These are phyloP conservation scores for Telmatochromis sp. DNA, from an alignment of 2,113 vertebrate genomes.

Conservation along the genomic window DNA sequence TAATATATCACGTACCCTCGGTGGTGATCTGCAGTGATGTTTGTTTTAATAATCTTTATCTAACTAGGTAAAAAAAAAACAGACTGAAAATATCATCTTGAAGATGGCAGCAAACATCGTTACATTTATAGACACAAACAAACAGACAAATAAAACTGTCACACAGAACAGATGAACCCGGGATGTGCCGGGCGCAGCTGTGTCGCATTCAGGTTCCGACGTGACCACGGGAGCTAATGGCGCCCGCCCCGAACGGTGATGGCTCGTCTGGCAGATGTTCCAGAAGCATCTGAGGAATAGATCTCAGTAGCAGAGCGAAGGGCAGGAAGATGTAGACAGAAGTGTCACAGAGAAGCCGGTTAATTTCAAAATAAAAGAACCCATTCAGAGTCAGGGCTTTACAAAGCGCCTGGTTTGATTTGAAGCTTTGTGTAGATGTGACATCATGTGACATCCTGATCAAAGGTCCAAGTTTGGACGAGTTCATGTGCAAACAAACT, in stretches of 20 bases:
- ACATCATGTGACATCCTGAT: not conserved
- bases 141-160: not conserved
- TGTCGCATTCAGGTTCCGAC: rapidly evolving
- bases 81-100: not conserved
- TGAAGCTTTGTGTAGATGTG: not conserved
- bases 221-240: not conserved
- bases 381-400: not conserved
- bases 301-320: rapidly evolving
- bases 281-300: not conserved
- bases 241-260: rapidly evolving
- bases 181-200: not conserved
- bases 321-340: rapidly evolving
- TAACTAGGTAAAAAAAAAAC: not conserved
- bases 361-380: not conserved
- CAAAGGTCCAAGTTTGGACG: rapidly evolving
- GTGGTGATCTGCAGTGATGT: not conserved
- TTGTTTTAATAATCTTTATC: not conserved
- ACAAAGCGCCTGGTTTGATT: not conserved
- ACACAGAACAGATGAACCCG: not conserved
- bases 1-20: rapidly evolving
- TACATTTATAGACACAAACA: not conserved
- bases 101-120: not conserved
- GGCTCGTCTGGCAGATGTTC: rapidly evolving
- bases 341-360: rapidly evolving
- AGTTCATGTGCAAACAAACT: not conserved